Evolutionary conservation across 2,113 vertebrate genomes (phyloP).

Genomic region (Paraplagusia blochii): DNA sequence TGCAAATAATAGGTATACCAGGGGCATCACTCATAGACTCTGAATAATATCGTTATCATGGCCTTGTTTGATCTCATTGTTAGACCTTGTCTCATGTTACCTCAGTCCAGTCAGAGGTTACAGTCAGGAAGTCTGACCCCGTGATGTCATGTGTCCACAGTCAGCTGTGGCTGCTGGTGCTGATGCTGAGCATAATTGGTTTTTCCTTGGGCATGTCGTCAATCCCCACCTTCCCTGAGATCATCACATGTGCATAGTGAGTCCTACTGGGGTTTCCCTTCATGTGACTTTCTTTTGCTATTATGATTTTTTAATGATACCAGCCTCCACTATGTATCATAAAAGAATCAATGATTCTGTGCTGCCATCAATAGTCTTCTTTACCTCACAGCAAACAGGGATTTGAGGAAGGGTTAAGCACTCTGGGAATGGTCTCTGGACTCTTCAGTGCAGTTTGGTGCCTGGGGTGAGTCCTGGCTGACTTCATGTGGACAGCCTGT

Average conservation of each 20-base stretch:
- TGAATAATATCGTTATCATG: too few relatives aligned
- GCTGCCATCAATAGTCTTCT: too few relatives aligned
- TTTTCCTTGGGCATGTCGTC: slow-evolving; percentile 84
- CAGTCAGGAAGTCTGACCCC: too few relatives aligned
- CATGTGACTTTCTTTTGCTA: background rate
- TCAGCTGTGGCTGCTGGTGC: slow-evolving; percentile 87
- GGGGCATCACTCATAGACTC: too few relatives aligned
- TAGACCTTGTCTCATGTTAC: too few relatives aligned
- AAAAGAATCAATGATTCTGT: too few relatives aligned
- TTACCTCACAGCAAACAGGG: slow-evolving; percentile 63
- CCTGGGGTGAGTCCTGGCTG: slow-evolving; percentile 59
- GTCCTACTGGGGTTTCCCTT: slow-evolving; percentile 43
- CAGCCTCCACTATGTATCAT: too few relatives aligned
- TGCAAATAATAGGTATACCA: too few relatives aligned
- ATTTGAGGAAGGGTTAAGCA: slow-evolving; percentile 75
- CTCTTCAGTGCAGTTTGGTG: slow-evolving; percentile 76
- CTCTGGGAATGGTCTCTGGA: slow-evolving; percentile 69
- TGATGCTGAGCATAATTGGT: slow-evolving; percentile 83
- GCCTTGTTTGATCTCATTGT: too few relatives aligned
- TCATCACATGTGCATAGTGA: slow-evolving; percentile 88
- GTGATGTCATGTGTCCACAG: slow-evolving; percentile 68
- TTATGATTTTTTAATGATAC: background rate
- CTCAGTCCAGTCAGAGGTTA: too few relatives aligned
- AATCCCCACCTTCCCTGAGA: slow-evolving; percentile 89
- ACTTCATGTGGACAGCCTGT: too few relatives aligned